Percentiles rank a stretch among this genome's conserved stretches.
phyloP scores from a whole-genome alignment of 2,113 vertebrate species.

The Miniopterus natalensis region DNA sequence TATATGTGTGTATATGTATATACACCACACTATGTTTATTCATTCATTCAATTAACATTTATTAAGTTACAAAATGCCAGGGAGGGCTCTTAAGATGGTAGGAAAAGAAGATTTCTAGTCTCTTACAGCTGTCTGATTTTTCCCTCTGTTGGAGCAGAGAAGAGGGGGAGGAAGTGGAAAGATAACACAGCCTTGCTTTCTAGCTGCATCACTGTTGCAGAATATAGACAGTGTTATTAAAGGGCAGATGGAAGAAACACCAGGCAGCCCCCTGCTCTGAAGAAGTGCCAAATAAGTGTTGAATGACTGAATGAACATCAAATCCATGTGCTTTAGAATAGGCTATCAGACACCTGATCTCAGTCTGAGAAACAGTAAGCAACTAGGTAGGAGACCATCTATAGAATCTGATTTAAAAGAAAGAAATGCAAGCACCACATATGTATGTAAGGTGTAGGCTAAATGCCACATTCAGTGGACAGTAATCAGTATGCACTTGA shows the following conservation, averaged over 20 bases:
- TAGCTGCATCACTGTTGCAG: background rate
- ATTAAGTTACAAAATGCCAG: background rate
- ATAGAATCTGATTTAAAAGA: background rate
- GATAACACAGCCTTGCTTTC: background rate
- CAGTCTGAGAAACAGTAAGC: background rate
- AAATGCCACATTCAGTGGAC: background rate
- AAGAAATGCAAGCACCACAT: background rate
- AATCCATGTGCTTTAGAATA: background rate
- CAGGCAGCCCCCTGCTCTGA: background rate
- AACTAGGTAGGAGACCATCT: background rate
- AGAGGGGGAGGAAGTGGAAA: background rate
- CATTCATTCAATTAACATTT: background rate
- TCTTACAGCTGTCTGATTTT: background rate
- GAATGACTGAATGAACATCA: background rate
- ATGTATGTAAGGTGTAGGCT: accelerated
- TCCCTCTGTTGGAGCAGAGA: background rate
- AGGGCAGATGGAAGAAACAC: background rate
- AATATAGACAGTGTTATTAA: background rate
- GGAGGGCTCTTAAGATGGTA: background rate
- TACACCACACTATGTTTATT: background rate
- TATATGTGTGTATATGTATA: background rate
- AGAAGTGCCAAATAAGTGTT: background rate
- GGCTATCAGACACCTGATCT: background rate
- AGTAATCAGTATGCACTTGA: background rate
- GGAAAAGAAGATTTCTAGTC: background rate